Base-by-base conservation (phyloP, 2,888 invertebrate species). In the Rhabditoides inermis region DNA sequence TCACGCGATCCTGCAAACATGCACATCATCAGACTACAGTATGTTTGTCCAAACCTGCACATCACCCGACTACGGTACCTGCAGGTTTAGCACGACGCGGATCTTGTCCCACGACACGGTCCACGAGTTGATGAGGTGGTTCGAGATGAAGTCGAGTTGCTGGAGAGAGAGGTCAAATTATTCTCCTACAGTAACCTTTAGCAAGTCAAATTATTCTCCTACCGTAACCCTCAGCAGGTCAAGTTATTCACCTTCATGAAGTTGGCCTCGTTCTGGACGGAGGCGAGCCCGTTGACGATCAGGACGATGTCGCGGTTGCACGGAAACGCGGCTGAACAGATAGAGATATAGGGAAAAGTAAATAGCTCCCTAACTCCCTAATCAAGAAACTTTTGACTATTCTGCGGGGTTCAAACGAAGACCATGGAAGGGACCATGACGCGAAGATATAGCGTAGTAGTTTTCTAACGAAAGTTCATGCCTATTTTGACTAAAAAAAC, bases 291-390 rank as follows among this genome's bases (percentile, higher is more conserved):
- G 49, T 67, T 67, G 23, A 67, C 58, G 2, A 58, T 42, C 20
- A 67, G 45, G 26, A 62, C 51, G n/a, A 67, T 60, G 46, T 67
- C 67, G 1, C 67, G 60, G 35, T 63, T 65, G 42, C 67, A 67
- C 7, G 67, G 67, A 6, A 51, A 41, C 12, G 56, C 58, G 37
- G 56, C 67, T 67, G 47, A 55, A 52, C 10, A 15, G 35, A n/a
- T 15, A 20, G 18, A 40, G n/a, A 35, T 3, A 4, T 20, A 32
- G 23, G 15, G 18, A n/a, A 55, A 27, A 20, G 26, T 10, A 26
- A 23, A 40, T 25, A 15, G 18, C 12, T n/a, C n/a, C n/a, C n/a
- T n/a, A n/a, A n/a, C n/a, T n/a, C n/a, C n/a, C n/a, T n/a, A n/a
- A n/a, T n/a, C n/a, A n/a, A n/a, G n/a, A n/a, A n/a, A n/a, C n/a